Base-by-base conservation (phyloP, 2,888 invertebrate species). In the Caenorhabditis macrosperma region DNA sequence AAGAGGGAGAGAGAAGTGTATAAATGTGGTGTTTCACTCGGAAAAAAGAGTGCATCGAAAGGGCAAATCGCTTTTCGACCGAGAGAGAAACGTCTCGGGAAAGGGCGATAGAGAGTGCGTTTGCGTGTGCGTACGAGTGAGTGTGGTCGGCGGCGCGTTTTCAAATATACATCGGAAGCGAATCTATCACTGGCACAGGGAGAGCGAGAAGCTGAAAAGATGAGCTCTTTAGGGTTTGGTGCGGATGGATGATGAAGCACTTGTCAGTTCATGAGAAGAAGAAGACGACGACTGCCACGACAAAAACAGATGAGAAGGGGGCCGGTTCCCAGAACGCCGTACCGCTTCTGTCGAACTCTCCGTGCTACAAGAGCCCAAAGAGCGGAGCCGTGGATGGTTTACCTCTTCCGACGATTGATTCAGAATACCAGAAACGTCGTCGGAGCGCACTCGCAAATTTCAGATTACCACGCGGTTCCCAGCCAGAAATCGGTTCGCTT, bases 41-140 rank as follows among this genome's bases (percentile, higher is more conserved):
- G 41, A 71, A 61, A 60, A 66, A 57, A 71, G 52, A 75, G 75
- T 75, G 66, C 75, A 75, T 67, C 60, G 24, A 75, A 75, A 75
- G 75, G 60, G 66, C 75, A 75, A 75, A 67, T 66, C 74, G 66
- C 54, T 75, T 66, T 66, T 59, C 59, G 55, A 57, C 46, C 64
- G 59, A 72, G 63, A 75, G 61, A 50, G 66, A 75, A 66, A 61
- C 66, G 67, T 75, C 60, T 74, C 74, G 57, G 41, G 57, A 61
- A 63, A 48, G 64, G 59, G 64, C 57, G 57, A 24, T 26, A 24
- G 33, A 55, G 71, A 72, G 61, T 61, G 72, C 61, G 61, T 61
- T 72, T 61, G 63, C 72, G 72, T 61, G 44, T 60, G 60, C 60
- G 64, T 52, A 44, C 15, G 60, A 26, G 57, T 54, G 54, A 54